Base-by-base conservation (phyloP, 2,888 invertebrate genomes). In the Protophormia terraenovae region DNA sequence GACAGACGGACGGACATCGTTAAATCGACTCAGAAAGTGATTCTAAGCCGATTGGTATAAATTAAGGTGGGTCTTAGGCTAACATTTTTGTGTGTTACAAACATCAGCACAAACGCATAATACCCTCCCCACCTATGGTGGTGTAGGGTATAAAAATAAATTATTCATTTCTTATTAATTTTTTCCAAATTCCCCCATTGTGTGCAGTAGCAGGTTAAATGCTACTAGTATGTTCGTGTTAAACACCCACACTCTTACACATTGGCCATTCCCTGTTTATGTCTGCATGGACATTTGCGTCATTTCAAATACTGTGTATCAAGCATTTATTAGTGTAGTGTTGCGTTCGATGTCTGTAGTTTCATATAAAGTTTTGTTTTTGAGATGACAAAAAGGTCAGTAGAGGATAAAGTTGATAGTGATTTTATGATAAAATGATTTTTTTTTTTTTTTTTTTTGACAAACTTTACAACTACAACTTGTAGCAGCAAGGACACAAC, bases 371-470 rank as follows among this genome's bases (percentile, higher is more conserved):
- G 35, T 24, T 55, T 64, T 60, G 32, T 60, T 45, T 41, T 19
- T 45, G n/a, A 24, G n/a, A 45, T 47, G 47, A 29, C 72, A 47
- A 66, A 66, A 66, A 76, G 55, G 64, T 76, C 66, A 76, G 38
- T 22, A 27, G 66, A 55, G 64, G 47, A 66, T 55, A 38, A 24
- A 75, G 32, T 76, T 76, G 66, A 76, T 76, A 27, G 76, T 66
- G 53, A 64, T 75, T 75, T 64, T 66, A 66, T 27, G 41, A 50
- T 22, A 55, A 77, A 53, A 24, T 53, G 24, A 53, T 24, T 24
- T 24, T 62, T 76, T 76, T 35, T 64, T 53, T 7, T 24, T 24
- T 24, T 24, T 62, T 76, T 76, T 35, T 64, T 41, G 53, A 76
- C 76, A 66, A 76, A 66, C 53, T 45, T 76, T 55, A 24, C 64